A percentile compares a stretch with the other conserved stretches of the same genome.
Conservation (phyloP, 1,140 invertebrate genomes). For the Amphibalanus amphitrite region DNA sequence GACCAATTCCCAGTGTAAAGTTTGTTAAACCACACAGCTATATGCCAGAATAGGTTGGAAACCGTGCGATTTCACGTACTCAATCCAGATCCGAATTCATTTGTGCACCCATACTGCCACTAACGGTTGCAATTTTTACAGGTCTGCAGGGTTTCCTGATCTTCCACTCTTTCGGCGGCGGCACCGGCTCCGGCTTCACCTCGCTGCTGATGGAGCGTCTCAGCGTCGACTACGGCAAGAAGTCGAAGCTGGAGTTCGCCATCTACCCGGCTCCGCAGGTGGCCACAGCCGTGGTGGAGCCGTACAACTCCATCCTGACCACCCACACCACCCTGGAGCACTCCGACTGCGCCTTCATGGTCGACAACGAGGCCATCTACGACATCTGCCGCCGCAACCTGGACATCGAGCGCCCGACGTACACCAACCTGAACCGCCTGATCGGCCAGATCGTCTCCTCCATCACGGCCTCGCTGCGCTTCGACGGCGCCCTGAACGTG, state of each 20-base stretch:
- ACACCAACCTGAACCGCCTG: conserved; percentile 56
- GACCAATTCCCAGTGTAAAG: too few species aligned
- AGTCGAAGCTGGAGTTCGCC: conserved; percentile 65
- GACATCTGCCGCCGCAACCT: conserved; percentile 76
- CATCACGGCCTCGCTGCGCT: conserved; percentile 69
- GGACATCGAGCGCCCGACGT: conserved; percentile 68
- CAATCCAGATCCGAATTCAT: too few species aligned
- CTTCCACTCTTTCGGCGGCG: conserved; percentile 80
- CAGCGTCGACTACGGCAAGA: conserved; percentile 77
- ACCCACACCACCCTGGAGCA: conserved; percentile 64
- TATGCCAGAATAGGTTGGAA: too few species aligned
- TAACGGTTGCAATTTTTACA: too few species aligned
- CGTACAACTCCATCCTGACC: conserved; percentile 52
- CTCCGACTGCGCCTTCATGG: conserved; percentile 67
- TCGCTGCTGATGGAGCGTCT: conserved; percentile 72
- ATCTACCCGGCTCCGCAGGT: conserved; percentile 73
- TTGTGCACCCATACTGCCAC: too few species aligned
- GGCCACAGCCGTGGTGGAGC: conserved; percentile 29
- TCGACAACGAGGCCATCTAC: conserved; percentile 79
- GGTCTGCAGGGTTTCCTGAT: conserved; percentile 64
- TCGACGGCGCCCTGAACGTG: conserved; percentile 74
- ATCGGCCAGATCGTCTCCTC: conserved; percentile 74
- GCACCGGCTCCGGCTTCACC: conserved; percentile 73
- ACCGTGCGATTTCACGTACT: too few species aligned
- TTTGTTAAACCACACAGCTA: too few species aligned